Evolutionary conservation across 2,113 vertebrate species (phyloP), one percentile per base, ranked within the genome.

Genomic region (Gracilinanus agilis): DNA sequence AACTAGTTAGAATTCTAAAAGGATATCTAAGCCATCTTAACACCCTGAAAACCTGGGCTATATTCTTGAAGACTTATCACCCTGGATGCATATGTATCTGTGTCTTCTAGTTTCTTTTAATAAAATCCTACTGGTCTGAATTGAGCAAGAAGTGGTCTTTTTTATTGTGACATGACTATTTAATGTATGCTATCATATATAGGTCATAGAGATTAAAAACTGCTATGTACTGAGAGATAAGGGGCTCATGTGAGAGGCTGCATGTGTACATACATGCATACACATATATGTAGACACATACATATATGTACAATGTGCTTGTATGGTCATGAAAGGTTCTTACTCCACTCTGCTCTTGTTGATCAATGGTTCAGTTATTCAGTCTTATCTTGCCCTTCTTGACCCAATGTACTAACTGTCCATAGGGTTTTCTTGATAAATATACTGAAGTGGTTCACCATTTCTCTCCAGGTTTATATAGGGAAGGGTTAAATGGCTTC

Each of bases 31-130:
- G 3, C 0, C 29, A 34, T 67, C 12, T 67, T 67, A 34, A 34
- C 34, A 13, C 29, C 61, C 29, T n/a, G 0, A 67, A n/a, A 67
- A 67, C 2, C 0, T 0, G 3, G 27, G 12, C 29, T n/a, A 0
- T 34, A 13, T n/a, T 67, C 7, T 67, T 34, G 29, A 61, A 61
- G 0, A 29, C 12, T 8, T 19, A n/a, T 34, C 61, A 34, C 16
- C 29, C 34, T 16, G 61, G 10, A 34, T 67, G 34, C 29, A 16
- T 34, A 16, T n/a, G 11, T 34, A 67, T 67, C 27, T 29, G 12
- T 67, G 3, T 16, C 61, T 67, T 67, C 61, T 13, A 34, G 34
- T 1, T 34, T 67, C 12, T 10, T 67, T 61, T 34, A 29, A 67
- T 67, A 34, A 16, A 67, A 34, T 67, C 12, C 61, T 29, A 67